Conservation (phyloP, 2,113 vertebrate genomes). For the Piprites chloris region DNA sequence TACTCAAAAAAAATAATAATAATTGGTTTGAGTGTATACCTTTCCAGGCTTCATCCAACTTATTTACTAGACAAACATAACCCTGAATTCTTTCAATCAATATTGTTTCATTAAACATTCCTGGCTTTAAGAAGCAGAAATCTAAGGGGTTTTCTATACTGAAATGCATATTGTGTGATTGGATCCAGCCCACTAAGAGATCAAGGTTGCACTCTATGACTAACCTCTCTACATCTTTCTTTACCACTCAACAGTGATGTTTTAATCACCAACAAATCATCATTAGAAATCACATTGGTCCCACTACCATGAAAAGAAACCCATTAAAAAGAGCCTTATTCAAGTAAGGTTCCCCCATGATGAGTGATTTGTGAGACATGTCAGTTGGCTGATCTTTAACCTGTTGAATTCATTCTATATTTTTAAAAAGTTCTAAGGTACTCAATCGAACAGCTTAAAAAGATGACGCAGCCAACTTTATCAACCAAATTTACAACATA, state of each 20-base stretch:
- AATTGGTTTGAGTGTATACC: not conserved
- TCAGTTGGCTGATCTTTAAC: not conserved
- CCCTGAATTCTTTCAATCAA: not conserved
- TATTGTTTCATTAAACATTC: not conserved
- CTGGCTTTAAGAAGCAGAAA: not conserved
- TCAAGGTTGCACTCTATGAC: not conserved
- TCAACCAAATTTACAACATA: not conserved
- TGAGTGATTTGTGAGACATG: not conserved
- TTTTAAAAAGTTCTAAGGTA: not conserved
- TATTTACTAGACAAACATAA: not conserved
- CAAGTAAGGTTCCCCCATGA: not conserved
- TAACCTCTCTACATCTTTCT: not conserved
- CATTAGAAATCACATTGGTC: not conserved
- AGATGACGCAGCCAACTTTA: not conserved
- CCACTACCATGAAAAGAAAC: not conserved
- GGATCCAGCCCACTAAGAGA: not conserved
- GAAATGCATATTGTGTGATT: not conserved
- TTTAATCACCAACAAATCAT: constrained; percentile 3
- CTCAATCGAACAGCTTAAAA: not conserved
- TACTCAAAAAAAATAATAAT: not conserved
- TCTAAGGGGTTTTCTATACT: not conserved
- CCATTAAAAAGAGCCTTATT: not conserved
- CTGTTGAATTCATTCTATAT: not conserved
- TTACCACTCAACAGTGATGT: not conserved
- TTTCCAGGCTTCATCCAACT: not conserved